phyloP scores from a whole-genome alignment of 2,113 vertebrate species.

The Oceanodroma tethys region DNA sequence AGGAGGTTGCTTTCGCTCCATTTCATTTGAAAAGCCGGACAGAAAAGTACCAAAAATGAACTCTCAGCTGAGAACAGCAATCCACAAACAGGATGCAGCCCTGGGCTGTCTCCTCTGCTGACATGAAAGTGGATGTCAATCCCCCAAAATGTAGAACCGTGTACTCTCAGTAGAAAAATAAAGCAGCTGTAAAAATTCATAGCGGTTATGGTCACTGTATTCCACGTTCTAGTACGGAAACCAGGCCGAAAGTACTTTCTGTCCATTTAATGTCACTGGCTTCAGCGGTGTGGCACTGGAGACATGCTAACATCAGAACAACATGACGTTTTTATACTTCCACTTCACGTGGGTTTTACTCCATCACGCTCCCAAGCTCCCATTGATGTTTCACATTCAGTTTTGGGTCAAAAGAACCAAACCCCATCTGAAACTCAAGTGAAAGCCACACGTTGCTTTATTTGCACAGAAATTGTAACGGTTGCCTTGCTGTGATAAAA shows the following conservation, averaged over 20 bases:
- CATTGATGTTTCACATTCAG: rapidly evolving
- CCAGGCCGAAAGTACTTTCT: rapidly evolving
- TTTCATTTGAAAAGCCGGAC: background rate
- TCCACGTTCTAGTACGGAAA: background rate
- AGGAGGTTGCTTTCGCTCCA: rapidly evolving
- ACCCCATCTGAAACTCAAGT: background rate
- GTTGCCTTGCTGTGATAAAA: background rate
- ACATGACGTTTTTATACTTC: rapidly evolving
- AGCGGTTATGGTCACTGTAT: rapidly evolving
- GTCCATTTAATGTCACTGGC: rapidly evolving
- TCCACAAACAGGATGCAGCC: rapidly evolving
- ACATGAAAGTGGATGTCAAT: rapidly evolving
- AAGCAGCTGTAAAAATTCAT: rapidly evolving
- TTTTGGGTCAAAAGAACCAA: background rate
- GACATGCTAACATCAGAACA: rapidly evolving
- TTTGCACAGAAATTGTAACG: background rate
- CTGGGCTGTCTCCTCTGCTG: rapidly evolving
- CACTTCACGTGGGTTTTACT: rapidly evolving
- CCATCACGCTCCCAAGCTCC: background rate
- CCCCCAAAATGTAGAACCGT: rapidly evolving
- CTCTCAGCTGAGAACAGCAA: background rate
- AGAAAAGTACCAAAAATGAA: background rate
- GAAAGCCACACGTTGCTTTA: rapidly evolving
- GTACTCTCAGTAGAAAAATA: background rate
- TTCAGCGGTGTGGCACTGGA: rapidly evolving